phyloP scores from a whole-genome alignment of 2,888 invertebrate genomes.

The Drosophila limbata region DNA sequence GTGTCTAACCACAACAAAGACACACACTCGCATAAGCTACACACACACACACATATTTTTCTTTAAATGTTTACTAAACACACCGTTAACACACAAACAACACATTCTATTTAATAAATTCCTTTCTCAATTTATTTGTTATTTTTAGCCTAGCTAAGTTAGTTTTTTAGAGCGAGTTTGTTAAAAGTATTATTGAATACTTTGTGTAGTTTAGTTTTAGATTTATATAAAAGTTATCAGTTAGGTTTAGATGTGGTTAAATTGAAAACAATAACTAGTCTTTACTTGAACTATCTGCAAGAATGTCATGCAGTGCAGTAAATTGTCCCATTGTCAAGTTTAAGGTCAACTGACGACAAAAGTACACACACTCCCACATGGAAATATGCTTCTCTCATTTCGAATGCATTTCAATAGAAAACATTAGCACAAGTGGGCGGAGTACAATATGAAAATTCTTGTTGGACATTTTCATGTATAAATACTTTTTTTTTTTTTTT shows the following conservation, averaged over 20 bases:
- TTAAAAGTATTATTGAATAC: background rate
- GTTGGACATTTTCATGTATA: slow-evolving; percentile 1
- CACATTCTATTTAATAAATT: slow-evolving; percentile 16
- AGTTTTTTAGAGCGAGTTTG: background rate
- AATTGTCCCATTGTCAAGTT: slow-evolving; percentile 7
- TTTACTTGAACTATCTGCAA: background rate
- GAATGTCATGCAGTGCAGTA: background rate
- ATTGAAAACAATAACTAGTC: background rate
- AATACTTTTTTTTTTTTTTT: background rate
- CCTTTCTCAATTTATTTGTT: slow-evolving; percentile 9
- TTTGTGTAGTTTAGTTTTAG: slow-evolving; percentile 2
- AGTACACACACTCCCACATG: slow-evolving; percentile 4
- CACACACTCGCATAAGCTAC: slow-evolving; percentile 24
- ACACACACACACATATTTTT: slow-evolving; percentile 22
- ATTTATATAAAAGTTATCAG: background rate
- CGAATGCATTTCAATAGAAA: slow-evolving; percentile 10
- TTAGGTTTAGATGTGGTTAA: background rate
- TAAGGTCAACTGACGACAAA: slow-evolving; percentile 12
- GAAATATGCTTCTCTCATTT: background rate
- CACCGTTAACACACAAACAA: slow-evolving; percentile 24
- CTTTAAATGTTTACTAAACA: slow-evolving; percentile 48
- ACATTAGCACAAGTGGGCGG: slow-evolving; percentile 10
- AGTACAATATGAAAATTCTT: slow-evolving; percentile 5
- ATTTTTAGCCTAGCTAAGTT: slow-evolving; percentile 26
- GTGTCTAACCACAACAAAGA: slow-evolving; percentile 27